Evolutionary conservation across 1,140 invertebrate species (phyloP).

Genomic region (Drosophila novamexicana): DNA sequence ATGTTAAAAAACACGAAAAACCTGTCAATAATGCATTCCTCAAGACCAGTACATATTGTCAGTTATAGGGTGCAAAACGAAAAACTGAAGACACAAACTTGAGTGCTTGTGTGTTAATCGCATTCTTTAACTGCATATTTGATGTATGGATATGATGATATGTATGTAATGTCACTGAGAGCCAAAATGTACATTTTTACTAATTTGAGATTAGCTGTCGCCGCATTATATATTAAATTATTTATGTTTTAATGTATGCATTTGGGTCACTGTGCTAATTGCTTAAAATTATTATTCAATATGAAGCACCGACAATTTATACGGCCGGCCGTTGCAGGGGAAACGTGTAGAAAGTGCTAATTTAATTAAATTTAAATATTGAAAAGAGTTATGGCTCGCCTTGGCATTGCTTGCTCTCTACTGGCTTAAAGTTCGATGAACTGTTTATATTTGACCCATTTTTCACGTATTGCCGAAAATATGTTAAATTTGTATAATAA

Average conservation of each 20-base stretch:
- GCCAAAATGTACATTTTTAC: not conserved
- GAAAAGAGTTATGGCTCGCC: slow-evolving; percentile 48
- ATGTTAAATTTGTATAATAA: slow-evolving; percentile 3
- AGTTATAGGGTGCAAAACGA: slow-evolving; percentile 26
- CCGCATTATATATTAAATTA: not conserved
- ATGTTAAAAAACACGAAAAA: slow-evolving; percentile 47
- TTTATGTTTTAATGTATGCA: slow-evolving; percentile 62
- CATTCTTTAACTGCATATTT: slow-evolving; percentile 27
- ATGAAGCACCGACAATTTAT: slow-evolving; percentile 40
- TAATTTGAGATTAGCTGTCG: not conserved
- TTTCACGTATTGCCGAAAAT: slow-evolving; percentile 16
- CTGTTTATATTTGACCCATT: slow-evolving; percentile 40
- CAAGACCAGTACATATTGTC: not conserved
- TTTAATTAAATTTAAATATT: slow-evolving; percentile 71
- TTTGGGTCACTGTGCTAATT: slow-evolving; percentile 77
- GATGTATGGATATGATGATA: not conserved
- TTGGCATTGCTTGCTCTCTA: slow-evolving; percentile 22
- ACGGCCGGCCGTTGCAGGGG: slow-evolving; percentile 10
- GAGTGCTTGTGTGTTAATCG: not conserved
- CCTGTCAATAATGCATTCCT: slow-evolving; percentile 46
- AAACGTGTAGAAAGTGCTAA: slow-evolving; percentile 74
- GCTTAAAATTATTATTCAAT: slow-evolving; percentile 79
- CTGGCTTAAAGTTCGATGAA: slow-evolving; percentile 37
- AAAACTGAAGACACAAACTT: slow-evolving; percentile 42
- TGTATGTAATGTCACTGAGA: slow-evolving; percentile 1